Evolutionary conservation across 2,113 vertebrate genomes (phyloP).

Genomic region (Pseudorectes ferrugineus): DNA sequence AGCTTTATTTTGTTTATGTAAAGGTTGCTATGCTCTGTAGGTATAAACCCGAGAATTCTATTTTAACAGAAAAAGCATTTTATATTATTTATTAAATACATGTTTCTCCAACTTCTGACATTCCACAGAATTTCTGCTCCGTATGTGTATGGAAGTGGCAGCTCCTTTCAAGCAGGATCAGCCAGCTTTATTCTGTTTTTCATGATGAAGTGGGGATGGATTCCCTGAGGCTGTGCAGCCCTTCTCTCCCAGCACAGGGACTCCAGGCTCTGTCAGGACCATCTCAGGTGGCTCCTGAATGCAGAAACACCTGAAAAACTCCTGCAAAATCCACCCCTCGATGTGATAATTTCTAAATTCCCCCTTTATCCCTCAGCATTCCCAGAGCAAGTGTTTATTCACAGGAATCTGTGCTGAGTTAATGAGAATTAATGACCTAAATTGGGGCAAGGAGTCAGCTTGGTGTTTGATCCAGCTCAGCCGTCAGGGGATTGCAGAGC

Average conservation of each 20-base stretch:
- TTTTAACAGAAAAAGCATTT: constrained; percentile 72
- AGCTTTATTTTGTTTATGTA: constrained; percentile 67
- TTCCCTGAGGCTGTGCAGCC: background rate
- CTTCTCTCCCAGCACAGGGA: background rate
- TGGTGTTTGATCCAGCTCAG: background rate
- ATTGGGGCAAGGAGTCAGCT: fast-evolving
- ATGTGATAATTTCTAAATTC: fast-evolving
- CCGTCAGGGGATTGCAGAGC: background rate
- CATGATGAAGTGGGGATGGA: background rate
- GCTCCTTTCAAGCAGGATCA: constrained; percentile 35
- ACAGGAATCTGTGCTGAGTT: background rate
- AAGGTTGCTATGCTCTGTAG: constrained; percentile 60
- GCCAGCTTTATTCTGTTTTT: constrained; percentile 68
- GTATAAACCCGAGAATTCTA: constrained; percentile 67
- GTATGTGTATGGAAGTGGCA: background rate
- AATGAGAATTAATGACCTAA: background rate
- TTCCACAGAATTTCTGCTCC: constrained; percentile 60
- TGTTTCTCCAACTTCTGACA: constrained; percentile 62
- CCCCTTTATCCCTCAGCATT: background rate
- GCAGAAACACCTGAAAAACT: background rate
- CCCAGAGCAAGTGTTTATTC: background rate
- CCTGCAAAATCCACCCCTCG: fast-evolving
- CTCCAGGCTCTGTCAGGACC: background rate
- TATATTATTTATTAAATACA: constrained; percentile 77
- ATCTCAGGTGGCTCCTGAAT: background rate